Evolutionary conservation across 2,888 invertebrate species (phyloP).

Genomic region (Ypsolopha sequella): DNA sequence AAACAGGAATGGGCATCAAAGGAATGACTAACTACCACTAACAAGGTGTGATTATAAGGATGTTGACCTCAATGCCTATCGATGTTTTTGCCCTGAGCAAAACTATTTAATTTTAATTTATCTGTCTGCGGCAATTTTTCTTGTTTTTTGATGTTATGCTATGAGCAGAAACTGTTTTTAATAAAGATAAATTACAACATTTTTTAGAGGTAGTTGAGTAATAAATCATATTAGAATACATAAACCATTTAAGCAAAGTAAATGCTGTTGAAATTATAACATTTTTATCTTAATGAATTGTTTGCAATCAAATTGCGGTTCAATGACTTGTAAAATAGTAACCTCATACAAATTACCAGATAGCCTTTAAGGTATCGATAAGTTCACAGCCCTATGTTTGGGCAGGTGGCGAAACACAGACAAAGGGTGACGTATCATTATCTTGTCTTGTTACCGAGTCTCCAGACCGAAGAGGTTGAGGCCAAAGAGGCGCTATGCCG

Average conservation of each 20-base stretch:
- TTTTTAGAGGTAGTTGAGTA: not conserved
- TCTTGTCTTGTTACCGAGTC: conserved; percentile 59
- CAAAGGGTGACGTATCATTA: conserved; percentile 65
- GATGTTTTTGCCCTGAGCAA: conserved; percentile 31
- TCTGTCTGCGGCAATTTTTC: not conserved
- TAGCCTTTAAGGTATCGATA: conserved; percentile 15
- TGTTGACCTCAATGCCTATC: conserved; percentile 42
- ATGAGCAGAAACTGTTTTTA: not conserved
- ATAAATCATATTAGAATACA: no score
- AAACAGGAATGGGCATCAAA: conserved; percentile 23
- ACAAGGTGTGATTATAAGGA: conserved; percentile 63
- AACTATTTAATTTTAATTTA: not conserved
- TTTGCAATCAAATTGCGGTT: no score
- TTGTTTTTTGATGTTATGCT: not conserved
- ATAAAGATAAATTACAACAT: not conserved
- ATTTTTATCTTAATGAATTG: no score
- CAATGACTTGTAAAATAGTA: no score
- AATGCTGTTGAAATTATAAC: no score
- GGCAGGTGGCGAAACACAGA: conserved; percentile 69
- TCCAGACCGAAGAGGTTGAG: not conserved
- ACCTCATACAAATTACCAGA: no score
- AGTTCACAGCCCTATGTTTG: conserved; percentile 31
- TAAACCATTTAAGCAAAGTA: no score
- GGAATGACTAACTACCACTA: conserved; percentile 58
- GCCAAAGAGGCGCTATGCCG: conserved; percentile 36